A percentile compares a stretch with the other conserved stretches of the same genome.
These are phyloP conservation scores for Drosophila barbarae DNA, from an alignment of 2,888 invertebrate species.

Conservation along the genomic window DNA sequence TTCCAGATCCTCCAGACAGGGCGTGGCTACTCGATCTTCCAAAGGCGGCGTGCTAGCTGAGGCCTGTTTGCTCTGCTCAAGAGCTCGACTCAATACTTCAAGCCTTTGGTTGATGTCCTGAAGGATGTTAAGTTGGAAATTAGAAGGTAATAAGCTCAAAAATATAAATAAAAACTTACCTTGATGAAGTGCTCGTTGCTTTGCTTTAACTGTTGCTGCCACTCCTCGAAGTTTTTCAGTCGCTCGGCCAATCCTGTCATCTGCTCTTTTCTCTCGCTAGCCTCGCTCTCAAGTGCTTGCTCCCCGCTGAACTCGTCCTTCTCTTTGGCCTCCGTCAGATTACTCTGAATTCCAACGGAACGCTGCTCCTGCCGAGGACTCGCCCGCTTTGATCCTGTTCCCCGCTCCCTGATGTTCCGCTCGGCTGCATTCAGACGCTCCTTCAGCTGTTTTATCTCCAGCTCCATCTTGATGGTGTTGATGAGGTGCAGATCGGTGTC, in stretches of 20 bases:
- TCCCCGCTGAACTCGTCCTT: slow-evolving; percentile 59
- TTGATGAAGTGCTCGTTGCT: slow-evolving; percentile 67
- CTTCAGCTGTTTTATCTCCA: slow-evolving; percentile 84
- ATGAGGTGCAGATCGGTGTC: slow-evolving; percentile 79
- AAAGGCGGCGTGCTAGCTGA: slow-evolving; percentile 8
- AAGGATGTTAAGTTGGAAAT: not conserved
- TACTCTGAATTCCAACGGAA: slow-evolving; percentile 68
- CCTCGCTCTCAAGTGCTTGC: slow-evolving; percentile 41
- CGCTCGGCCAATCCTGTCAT: slow-evolving; percentile 59
- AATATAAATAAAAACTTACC: slow-evolving; percentile 3
- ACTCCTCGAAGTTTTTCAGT: slow-evolving; percentile 64
- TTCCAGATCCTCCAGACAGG: slow-evolving; percentile 68
- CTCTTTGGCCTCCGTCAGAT: slow-evolving; percentile 66
- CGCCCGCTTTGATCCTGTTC: slow-evolving; percentile 27
- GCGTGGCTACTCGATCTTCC: slow-evolving; percentile 48
- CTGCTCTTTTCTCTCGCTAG: slow-evolving; percentile 58
- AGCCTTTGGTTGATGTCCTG: slow-evolving; percentile 68
- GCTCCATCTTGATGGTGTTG: slow-evolving; percentile 84
- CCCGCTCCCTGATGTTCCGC: slow-evolving; percentile 80
- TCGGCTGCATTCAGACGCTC: slow-evolving; percentile 83
- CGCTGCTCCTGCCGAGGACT: slow-evolving; percentile 54
- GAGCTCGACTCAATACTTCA: slow-evolving; percentile 49
- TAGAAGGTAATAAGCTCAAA: no score
- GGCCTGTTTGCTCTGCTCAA: slow-evolving; percentile 54
- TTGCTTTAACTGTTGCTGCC: slow-evolving; percentile 63